phyloP scores from a whole-genome alignment of 30 jellyfish, hydroid and myxozoan species.

The Aurelia sp. region DNA sequence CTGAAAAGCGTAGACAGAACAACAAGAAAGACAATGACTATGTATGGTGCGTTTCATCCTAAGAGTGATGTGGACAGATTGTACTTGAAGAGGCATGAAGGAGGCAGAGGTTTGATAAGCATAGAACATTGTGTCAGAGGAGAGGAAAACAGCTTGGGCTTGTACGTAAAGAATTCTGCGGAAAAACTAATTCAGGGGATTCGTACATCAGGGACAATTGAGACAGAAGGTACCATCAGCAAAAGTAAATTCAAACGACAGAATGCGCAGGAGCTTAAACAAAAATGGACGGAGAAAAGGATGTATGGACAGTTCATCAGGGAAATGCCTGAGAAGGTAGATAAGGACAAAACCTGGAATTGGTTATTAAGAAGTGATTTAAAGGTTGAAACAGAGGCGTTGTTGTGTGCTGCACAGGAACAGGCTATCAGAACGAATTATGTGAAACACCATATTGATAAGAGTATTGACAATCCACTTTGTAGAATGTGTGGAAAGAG shows the following conservation, averaged over 20 bases:
- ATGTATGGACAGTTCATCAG: slow-evolving; percentile 30
- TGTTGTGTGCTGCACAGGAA: neutral
- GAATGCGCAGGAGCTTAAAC: slow-evolving; percentile 10
- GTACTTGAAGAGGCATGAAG: slow-evolving; percentile 9
- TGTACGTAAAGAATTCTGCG: neutral
- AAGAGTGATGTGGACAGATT: neutral
- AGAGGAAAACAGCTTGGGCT: slow-evolving; percentile 26
- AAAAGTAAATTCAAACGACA: slow-evolving; percentile 7
- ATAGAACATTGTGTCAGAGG: slow-evolving; percentile 17
- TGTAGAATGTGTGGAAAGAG: no score
- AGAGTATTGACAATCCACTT: no score
- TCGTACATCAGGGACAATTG: neutral
- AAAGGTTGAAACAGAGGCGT: slow-evolving; percentile 11
- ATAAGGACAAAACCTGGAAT: slow-evolving; percentile 40
- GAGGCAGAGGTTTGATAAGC: neutral
- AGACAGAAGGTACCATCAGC: neutral
- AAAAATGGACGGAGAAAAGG: slow-evolving; percentile 26
- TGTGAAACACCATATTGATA: no score
- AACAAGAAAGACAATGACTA: no score
- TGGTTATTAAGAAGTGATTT: neutral
- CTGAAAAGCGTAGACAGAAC: no score
- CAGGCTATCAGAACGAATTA: no score
- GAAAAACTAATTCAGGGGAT: slow-evolving; percentile 5
- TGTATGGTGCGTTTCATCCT: no score
- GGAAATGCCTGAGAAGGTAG: slow-evolving; percentile 21